Evolutionary conservation across 1,140 invertebrate species (phyloP).

Genomic region (Aphaenogaster ashmeadi): DNA sequence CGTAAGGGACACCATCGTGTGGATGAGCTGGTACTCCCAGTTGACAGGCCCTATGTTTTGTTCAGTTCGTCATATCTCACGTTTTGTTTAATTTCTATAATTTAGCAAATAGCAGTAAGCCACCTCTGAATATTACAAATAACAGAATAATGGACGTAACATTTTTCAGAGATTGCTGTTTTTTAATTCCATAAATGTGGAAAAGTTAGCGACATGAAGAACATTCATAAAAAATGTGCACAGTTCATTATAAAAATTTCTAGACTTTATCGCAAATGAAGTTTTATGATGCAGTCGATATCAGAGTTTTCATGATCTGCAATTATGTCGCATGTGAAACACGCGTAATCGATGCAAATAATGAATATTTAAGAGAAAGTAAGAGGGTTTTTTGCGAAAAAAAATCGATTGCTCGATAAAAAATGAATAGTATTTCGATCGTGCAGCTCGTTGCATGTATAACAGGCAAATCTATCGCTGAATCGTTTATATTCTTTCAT

Average conservation of each 20-base stretch:
- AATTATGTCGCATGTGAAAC: background rate
- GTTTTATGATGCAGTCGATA: background rate
- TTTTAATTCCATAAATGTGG: slow-evolving; percentile 3
- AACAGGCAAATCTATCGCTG: background rate
- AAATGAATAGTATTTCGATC: slow-evolving; percentile 19
- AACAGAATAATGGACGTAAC: background rate
- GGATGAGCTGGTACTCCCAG: background rate
- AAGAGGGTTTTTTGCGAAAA: slow-evolving; percentile 1
- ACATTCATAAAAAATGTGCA: background rate
- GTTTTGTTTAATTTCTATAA: background rate
- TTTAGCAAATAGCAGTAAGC: background rate
- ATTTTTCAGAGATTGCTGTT: background rate
- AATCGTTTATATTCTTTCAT: background rate
- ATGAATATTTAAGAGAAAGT: slow-evolving; percentile 22
- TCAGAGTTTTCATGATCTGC: background rate
- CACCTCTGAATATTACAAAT: background rate
- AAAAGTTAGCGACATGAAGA: background rate
- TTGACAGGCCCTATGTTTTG: background rate
- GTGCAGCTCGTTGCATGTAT: background rate
- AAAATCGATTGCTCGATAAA: slow-evolving; percentile 10
- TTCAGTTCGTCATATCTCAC: background rate
- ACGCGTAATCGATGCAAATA: background rate
- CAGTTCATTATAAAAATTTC: background rate
- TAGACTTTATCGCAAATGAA: background rate
- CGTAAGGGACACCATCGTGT: slow-evolving; percentile 8